A percentile compares a stretch with the other conserved stretches of the same genome.
phyloP scores from a whole-genome alignment of 1,140 invertebrate species.

The Drosophila ambigua region DNA sequence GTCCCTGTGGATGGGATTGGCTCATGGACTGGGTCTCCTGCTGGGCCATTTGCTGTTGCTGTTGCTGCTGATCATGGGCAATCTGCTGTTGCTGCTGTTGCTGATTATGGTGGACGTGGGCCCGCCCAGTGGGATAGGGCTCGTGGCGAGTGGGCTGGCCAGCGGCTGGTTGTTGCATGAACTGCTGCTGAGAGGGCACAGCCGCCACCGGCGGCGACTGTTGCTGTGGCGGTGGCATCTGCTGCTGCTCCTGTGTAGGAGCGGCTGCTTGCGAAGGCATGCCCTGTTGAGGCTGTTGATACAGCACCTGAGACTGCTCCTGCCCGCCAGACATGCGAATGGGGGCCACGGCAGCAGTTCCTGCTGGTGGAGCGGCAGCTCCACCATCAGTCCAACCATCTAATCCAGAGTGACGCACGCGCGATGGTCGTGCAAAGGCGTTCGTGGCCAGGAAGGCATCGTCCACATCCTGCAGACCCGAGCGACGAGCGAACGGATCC shows the following conservation, averaged over 20 bases:
- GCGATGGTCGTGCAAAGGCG: conserved; percentile 62
- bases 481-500: conserved; percentile 67
- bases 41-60: conserved; percentile 26
- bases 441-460: conserved; percentile 68
- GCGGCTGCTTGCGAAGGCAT: conserved; percentile 14
- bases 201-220: conserved; percentile 13
- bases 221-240: conserved; percentile 23
- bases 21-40: conserved; percentile 22
- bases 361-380: not conserved
- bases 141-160: conserved; percentile 62
- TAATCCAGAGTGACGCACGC: conserved; percentile 59
- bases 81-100: conserved; percentile 23
- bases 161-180: conserved; percentile 57
- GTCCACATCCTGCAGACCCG: conserved; percentile 79
- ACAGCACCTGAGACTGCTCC: conserved; percentile 26
- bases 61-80: conserved; percentile 22
- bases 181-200: conserved; percentile 28
- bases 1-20: conserved; percentile 32
- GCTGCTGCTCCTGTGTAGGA: conserved; percentile 31
- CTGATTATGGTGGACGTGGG: conserved; percentile 57
- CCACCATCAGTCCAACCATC: conserved; percentile 34
- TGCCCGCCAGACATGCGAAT: conserved; percentile 47
- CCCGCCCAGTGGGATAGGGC: conserved; percentile 41
- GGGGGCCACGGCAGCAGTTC: conserved; percentile 19
- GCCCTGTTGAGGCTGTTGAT: conserved; percentile 21